Evolutionary conservation across 2,888 invertebrate genomes (phyloP).

Genomic region (Lepidochrysops patricia): DNA sequence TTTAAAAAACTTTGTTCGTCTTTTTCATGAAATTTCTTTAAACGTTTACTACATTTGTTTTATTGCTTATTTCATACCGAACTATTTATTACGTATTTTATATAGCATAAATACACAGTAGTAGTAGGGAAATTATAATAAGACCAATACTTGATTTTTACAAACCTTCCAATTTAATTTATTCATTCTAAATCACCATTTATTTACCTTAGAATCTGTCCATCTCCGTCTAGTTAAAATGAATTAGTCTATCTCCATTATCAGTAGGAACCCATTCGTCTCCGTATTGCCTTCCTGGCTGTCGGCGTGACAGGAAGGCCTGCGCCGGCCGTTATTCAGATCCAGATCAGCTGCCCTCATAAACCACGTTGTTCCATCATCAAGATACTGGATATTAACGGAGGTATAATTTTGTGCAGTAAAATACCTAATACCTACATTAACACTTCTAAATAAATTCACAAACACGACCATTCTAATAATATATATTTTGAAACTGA

Average conservation of each 20-base stretch:
- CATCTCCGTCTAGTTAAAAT: neutral
- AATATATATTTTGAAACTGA: no score
- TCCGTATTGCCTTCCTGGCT: constrained; percentile 28
- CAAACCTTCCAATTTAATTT: no score
- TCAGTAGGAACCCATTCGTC: constrained; percentile 7
- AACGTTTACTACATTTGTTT: neutral
- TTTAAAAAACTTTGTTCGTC: neutral
- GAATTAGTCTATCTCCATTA: neutral
- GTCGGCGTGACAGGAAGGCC: constrained; percentile 61
- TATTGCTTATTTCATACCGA: neutral
- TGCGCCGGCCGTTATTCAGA: constrained; percentile 65
- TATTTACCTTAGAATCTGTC: neutral
- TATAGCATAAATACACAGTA: no score
- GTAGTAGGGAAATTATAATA: no score
- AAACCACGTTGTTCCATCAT: constrained; percentile 25
- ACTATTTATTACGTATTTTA: no score
- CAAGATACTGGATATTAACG: constrained; percentile 14
- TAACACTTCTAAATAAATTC: no score
- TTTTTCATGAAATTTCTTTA: neutral
- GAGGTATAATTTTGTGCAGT: constrained; percentile 1
- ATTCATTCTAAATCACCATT: no score
- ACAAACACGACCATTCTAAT: no score
- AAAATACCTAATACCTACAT: neutral
- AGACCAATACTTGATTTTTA: no score
- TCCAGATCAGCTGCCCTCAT: constrained; percentile 49